Evolutionary conservation across 2,888 invertebrate genomes (phyloP), one percentile per base, ranked within the genome.

Genomic region (Platerodrilus igneus): DNA sequence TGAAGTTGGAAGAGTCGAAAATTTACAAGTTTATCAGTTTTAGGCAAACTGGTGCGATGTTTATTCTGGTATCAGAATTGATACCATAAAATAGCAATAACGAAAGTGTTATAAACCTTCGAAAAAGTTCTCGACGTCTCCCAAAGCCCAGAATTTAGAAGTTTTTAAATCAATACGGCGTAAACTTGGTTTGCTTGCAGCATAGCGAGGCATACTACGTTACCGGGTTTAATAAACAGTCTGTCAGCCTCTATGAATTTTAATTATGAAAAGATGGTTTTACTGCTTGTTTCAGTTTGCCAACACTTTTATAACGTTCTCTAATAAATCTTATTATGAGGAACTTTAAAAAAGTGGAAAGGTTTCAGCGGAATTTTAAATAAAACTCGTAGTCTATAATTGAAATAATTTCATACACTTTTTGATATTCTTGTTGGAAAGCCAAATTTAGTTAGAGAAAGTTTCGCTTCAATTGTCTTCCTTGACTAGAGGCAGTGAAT

Each of bases 141-240:
- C 43, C 29, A 44, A 53, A 56, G 51, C 50, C 51, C 27, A 48
- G 56, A 55, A 55, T 59, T 57, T 55, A 47, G 52, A 59, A 59
- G 51, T 59, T 58, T 57, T 51, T 48, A 51, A 57, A 55, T 59
- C 57, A 55, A 59, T 59, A 57, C 53, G 39, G 39, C 45, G 42
- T 18, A 36, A 32, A 32, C 39, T 46, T 43, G 41, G 40, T 45
- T 44, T 33, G 22, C 29, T 43, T 41, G 30, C 33, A 28, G 38
- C 38, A 47, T 44, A 37, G 34, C 40, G 32, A 36, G 38, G 36
- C 48, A 38, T 47, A 50, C 45, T 42, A 53, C 51, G 50, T 42
- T 44, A 38, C 39, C 45, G 45, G 51, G 42, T 51, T 55, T 55
- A 53, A 52, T 56, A 53, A 55, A 56, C 53, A 53, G 51, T 48